Conservation (phyloP, 2,113 vertebrate species). For the Acanthochromis polyacanthus region DNA sequence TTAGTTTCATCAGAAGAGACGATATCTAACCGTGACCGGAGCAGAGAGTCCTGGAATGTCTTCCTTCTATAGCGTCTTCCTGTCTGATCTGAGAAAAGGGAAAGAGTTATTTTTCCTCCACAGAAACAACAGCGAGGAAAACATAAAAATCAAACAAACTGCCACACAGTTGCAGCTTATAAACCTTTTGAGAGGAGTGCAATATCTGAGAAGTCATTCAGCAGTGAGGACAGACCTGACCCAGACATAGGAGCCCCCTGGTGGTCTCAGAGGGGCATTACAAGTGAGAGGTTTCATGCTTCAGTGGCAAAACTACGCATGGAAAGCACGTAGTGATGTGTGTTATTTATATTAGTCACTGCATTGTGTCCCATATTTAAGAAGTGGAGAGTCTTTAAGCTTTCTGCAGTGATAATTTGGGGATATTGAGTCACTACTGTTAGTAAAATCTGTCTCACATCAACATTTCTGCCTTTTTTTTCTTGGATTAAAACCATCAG, state of each 20-base stretch:
- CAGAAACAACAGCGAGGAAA: too few species aligned
- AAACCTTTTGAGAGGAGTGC: too few species aligned
- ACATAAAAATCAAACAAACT: too few species aligned
- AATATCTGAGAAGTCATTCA: not conserved
- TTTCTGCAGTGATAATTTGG: too few species aligned
- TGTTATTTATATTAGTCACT: not conserved
- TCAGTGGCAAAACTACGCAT: not conserved
- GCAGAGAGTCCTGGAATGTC: too few species aligned
- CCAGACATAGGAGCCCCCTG: not conserved
- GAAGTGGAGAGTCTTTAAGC: too few species aligned
- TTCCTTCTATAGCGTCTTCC: too few species aligned
- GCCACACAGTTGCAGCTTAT: too few species aligned
- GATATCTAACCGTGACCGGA: too few species aligned
- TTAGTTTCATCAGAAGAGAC: too few species aligned
- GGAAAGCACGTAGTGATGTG: not conserved
- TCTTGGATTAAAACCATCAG: not conserved
- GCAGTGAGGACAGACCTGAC: not conserved
- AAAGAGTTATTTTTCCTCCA: too few species aligned
- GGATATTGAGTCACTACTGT: not conserved
- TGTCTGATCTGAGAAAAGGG: too few species aligned
- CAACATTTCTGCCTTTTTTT: not conserved
- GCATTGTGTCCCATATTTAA: not conserved
- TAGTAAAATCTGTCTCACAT: not conserved
- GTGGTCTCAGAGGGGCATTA: constrained; percentile 24
- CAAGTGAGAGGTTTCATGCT: not conserved